Conservation (phyloP, 2,888 invertebrate species). For the Rhagonycha lutea region DNA sequence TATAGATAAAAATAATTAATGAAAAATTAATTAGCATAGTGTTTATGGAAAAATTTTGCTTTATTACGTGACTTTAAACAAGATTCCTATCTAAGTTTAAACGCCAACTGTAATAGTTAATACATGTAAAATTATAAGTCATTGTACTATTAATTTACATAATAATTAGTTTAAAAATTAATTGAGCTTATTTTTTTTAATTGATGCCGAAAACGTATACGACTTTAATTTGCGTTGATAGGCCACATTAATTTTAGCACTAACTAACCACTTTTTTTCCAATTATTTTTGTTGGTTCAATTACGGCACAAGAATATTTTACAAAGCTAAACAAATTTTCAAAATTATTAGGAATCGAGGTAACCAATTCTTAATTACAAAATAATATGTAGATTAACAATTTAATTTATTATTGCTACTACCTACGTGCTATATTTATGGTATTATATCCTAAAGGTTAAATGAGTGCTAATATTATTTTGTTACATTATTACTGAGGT, state of each 20-base stretch:
- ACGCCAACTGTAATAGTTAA: not conserved
- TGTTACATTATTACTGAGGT: too few species aligned
- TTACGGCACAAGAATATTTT: not conserved
- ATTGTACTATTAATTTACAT: not conserved
- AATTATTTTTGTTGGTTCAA: not conserved
- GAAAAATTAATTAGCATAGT: conserved; percentile 2
- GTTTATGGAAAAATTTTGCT: not conserved
- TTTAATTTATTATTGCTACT: too few species aligned
- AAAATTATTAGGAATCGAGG: not conserved
- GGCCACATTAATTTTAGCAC: not conserved
- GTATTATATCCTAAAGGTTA: too few species aligned
- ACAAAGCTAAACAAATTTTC: not conserved
- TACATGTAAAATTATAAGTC: not conserved
- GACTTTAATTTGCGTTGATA: not conserved
- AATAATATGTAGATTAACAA: too few species aligned
- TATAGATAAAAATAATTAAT: conserved; percentile 5
- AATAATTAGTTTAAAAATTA: not conserved
- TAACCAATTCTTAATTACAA: too few species aligned
- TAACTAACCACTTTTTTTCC: not conserved
- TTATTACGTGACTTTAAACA: conserved; percentile 1
- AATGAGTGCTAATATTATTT: too few species aligned
- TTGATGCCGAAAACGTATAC: not conserved
- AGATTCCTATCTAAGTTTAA: conserved; percentile 2
- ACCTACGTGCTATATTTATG: too few species aligned
- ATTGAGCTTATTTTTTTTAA: not conserved